phyloP scores from a whole-genome alignment of 2,888 invertebrate genomes.

The Sthenelais limicola region DNA sequence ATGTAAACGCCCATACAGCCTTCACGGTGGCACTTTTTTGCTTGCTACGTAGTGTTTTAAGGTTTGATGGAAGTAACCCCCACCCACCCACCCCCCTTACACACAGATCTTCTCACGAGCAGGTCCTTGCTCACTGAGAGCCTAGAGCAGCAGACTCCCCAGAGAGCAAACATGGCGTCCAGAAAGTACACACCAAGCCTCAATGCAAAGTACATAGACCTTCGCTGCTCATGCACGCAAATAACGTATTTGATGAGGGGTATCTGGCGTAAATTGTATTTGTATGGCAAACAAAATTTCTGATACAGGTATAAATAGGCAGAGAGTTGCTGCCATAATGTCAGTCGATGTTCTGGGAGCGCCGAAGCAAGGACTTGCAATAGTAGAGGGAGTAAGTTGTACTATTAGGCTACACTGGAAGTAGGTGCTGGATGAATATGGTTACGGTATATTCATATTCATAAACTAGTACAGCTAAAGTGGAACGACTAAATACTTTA shows the following conservation, averaged over 20 bases:
- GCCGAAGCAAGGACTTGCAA: neutral
- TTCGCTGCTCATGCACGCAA: conserved; percentile 33
- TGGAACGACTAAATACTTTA: no score
- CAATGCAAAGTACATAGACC: conserved; percentile 36
- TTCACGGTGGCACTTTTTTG: no score
- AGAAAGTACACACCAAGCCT: conserved; percentile 24
- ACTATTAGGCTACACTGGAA: no score
- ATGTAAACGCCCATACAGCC: no score
- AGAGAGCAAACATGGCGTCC: conserved; percentile 28
- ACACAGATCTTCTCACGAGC: neutral
- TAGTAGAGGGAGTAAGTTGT: no score
- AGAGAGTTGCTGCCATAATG: conserved; percentile 17
- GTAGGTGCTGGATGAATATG: no score
- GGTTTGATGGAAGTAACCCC: no score
- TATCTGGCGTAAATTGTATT: conserved; percentile 39
- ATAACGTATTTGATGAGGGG: conserved; percentile 38
- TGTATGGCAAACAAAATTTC: conserved; percentile 24
- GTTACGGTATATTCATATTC: no score
- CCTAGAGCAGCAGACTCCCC: conserved; percentile 4
- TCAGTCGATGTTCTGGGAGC: neutral
- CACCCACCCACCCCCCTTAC: neutral
- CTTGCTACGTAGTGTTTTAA: no score
- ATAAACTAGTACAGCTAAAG: no score
- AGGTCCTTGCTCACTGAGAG: no score
- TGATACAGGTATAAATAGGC: conserved; percentile 36